phyloP scores from a whole-genome alignment of 2,888 invertebrate genomes.

The Dysmachus trigonus region DNA sequence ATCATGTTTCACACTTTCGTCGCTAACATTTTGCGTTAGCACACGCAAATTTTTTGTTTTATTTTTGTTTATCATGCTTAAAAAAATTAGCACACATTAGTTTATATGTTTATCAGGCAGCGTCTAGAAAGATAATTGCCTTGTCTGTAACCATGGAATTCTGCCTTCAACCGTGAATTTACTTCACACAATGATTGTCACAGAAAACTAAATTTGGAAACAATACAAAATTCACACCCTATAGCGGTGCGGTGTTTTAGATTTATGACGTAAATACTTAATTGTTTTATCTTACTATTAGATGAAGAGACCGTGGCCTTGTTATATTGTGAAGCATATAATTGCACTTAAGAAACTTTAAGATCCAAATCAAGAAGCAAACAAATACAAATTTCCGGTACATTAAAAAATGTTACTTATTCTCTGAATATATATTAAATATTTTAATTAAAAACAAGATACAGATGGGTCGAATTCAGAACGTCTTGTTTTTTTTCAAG shows the following conservation, averaged over 20 bases:
- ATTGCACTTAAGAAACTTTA: neutral
- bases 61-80: neutral
- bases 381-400: too few species aligned
- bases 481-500: too few species aligned
- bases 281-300: neutral
- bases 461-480: too few species aligned
- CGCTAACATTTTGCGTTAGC: neutral
- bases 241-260: neutral
- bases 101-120: neutral
- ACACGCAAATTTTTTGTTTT: neutral
- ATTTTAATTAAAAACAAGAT: too few species aligned
- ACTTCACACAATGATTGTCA: neutral
- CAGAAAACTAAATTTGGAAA: neutral
- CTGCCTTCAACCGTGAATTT: neutral
- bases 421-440: too few species aligned
- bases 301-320: neutral
- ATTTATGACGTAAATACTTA: neutral
- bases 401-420: too few species aligned
- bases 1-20: neutral
- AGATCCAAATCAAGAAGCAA: neutral
- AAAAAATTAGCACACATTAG: neutral
- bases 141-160: neutral
- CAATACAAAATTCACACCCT: neutral
- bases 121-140: neutral
- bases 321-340: neutral